These are phyloP conservation scores for Zaprionus taronus DNA, from an alignment of 1,140 invertebrate species.

Conservation along the genomic window DNA sequence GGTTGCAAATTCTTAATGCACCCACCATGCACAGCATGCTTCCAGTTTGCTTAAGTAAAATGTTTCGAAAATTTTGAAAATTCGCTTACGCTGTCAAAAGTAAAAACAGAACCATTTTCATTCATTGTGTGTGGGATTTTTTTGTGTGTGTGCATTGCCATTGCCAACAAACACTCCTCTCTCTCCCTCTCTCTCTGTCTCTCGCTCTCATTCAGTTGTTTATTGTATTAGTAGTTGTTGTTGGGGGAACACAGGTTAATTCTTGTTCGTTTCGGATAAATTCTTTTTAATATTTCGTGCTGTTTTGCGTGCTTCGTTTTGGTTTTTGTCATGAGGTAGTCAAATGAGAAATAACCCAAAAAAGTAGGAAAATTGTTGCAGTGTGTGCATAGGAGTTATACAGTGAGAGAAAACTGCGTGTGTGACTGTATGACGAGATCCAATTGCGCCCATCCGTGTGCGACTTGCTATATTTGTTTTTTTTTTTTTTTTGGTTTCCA, in stretches of 20 bases:
- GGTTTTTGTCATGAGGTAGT: conserved; percentile 41
- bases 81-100: conserved; percentile 76
- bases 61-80: conserved; percentile 69
- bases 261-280: conserved; percentile 31
- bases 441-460: conserved; percentile 49
- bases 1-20: conserved; percentile 28
- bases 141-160: conserved; percentile 32
- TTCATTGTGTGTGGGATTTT: conserved; percentile 46
- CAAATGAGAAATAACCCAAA: conserved; percentile 32
- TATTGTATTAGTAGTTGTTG: conserved; percentile 47
- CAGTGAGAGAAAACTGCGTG: conserved; percentile 42
- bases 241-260: conserved; percentile 39
- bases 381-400: conserved; percentile 38
- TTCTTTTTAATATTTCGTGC: conserved; percentile 36
- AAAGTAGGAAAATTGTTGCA: conserved; percentile 24
- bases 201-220: conserved; percentile 12
- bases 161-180: conserved; percentile 46
- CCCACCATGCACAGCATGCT: conserved; percentile 40
- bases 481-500: conserved; percentile 49
- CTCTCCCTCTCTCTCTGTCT: conserved; percentile 3
- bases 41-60: conserved; percentile 30
- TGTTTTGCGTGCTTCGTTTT: conserved; percentile 42
- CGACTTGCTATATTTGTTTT: conserved; percentile 47
- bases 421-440: conserved; percentile 57
- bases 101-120: conserved; percentile 78